A percentile compares a stretch with the other conserved stretches of the same genome.
phyloP scores from a whole-genome alignment of 2,113 vertebrate species.

The Plecturocebus donacophilus region DNA sequence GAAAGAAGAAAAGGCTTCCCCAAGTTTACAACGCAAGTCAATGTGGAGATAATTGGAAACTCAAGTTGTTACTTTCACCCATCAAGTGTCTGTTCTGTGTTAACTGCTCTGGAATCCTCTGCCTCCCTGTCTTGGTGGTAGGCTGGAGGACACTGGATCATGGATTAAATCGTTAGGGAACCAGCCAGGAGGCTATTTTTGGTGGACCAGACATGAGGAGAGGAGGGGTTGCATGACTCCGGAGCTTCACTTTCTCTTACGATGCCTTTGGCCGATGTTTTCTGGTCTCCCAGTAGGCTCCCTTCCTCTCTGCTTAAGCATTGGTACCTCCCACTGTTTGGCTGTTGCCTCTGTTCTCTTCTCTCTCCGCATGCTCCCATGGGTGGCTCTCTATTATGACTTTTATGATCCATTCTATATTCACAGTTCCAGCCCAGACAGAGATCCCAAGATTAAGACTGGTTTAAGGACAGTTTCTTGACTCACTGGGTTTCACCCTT shows the following conservation, averaged over 20 bases:
- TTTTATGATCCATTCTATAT: not conserved
- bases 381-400: not conserved
- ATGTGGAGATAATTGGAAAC: not conserved
- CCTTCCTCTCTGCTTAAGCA: not conserved
- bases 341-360: not conserved
- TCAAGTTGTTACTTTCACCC: not conserved
- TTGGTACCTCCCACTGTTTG: not conserved
- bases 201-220: not conserved
- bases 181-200: not conserved
- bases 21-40: not conserved
- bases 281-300: not conserved
- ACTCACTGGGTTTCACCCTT: not conserved
- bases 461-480: not conserved
- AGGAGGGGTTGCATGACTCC: not conserved
- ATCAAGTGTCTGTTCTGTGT: not conserved
- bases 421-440: not conserved
- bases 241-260: not conserved
- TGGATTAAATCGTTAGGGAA: not conserved
- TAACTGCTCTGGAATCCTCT: not conserved
- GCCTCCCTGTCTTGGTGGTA: not conserved
- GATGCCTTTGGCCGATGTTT: not conserved
- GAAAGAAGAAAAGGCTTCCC: not conserved
- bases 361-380: not conserved
- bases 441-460: not conserved
- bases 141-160: not conserved